Evolutionary conservation across 2,888 invertebrate genomes (phyloP).

Genomic region (Lordiphosa andalusiaca): DNA sequence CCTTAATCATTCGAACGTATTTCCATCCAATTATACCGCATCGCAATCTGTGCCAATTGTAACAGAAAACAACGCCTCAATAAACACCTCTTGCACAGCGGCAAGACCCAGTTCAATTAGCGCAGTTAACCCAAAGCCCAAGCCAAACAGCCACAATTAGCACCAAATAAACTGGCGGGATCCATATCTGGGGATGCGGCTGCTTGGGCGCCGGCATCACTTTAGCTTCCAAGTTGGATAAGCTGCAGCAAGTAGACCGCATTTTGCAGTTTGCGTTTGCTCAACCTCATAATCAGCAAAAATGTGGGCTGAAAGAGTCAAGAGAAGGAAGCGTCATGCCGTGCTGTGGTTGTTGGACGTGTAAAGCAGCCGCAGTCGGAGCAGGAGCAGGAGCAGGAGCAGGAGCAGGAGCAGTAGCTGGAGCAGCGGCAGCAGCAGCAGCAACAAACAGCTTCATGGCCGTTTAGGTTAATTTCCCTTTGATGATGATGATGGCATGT

Average conservation of each 20-base stretch:
- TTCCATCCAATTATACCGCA: too few relatives aligned
- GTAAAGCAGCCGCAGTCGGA: constrained; percentile 42
- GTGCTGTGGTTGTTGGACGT: constrained; percentile 18
- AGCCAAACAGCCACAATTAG: constrained; percentile 58
- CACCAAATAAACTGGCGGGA: constrained; percentile 46
- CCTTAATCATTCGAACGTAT: too few relatives aligned
- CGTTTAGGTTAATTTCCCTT: constrained; percentile 78
- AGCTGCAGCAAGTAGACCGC: constrained; percentile 13
- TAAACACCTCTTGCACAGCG: constrained; percentile 12
- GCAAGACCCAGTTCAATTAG: constrained; percentile 55
- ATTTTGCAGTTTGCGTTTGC: constrained; percentile 48
- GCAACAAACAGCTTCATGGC: constrained; percentile 54
- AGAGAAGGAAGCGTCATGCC: constrained; percentile 5
- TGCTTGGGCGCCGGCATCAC: constrained; percentile 3
- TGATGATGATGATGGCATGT: constrained; percentile 75
- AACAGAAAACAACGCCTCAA: constrained; percentile 17
- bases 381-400: constrained; percentile 8
- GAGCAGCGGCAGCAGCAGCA: constrained; percentile 22
- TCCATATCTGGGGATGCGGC: constrained; percentile 16
- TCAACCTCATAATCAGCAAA: constrained; percentile 60
- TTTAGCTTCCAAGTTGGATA: constrained; percentile 14
- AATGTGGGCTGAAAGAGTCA: constrained; percentile 27
- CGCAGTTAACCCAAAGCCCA: constrained; percentile 39
- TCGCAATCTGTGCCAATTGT: constrained; percentile 9
- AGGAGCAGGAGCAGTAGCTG: background rate